Evolutionary conservation across 2,113 vertebrate species (phyloP).

Genomic region (Phylloscopus trochilus): DNA sequence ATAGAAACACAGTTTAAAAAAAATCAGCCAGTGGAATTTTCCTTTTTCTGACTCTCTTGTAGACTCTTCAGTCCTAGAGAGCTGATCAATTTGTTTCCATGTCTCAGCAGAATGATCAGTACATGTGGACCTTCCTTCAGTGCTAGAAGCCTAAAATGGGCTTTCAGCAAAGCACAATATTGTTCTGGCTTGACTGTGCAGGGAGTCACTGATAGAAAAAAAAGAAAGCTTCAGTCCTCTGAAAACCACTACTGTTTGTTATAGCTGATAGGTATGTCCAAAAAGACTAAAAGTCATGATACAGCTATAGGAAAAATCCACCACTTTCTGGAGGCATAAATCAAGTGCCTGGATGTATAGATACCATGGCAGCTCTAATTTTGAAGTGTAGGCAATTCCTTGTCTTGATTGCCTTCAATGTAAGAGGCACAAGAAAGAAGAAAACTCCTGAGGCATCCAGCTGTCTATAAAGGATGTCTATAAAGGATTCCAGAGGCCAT

Average conservation of each 20-base stretch:
- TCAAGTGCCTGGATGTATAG: neutral
- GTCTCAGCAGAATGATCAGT: neutral
- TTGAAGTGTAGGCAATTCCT: neutral
- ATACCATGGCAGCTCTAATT: neutral
- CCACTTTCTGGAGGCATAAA: neutral
- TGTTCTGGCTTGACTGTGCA: neutral
- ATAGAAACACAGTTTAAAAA: neutral
- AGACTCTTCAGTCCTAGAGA: neutral
- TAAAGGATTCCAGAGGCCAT: neutral
- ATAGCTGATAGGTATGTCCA: neutral
- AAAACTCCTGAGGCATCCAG: neutral
- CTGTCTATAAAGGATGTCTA: neutral
- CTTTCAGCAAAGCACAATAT: neutral
- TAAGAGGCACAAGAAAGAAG: neutral
- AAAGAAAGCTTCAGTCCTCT: neutral
- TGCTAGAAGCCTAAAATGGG: neutral
- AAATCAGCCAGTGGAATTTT: neutral
- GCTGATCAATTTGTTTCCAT: neutral
- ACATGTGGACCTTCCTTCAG: neutral
- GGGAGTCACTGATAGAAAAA: neutral
- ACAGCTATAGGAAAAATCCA: neutral
- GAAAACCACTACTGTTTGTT: neutral
- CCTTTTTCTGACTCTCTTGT: neutral
- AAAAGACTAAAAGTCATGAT: neutral
- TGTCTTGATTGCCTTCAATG: neutral